Evolutionary conservation across 2,113 vertebrate species (phyloP).

Genomic region (Sitta europaea): DNA sequence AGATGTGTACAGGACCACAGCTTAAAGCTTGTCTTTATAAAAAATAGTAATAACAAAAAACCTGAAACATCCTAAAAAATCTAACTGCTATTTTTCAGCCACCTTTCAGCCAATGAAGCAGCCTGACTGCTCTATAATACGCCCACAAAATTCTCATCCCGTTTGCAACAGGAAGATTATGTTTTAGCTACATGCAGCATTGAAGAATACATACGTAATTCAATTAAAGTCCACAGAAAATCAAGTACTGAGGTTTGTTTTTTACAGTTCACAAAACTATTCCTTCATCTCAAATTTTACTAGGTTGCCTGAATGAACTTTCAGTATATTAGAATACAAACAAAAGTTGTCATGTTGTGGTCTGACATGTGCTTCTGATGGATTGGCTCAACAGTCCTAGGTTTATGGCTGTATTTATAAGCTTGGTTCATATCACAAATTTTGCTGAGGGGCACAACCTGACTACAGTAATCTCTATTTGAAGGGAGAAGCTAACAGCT

Average conservation of each 20-base stretch:
- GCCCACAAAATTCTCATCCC: background rate
- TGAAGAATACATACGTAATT: background rate
- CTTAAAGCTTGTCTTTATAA: background rate
- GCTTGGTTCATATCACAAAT: background rate
- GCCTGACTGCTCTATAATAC: background rate
- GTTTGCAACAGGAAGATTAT: background rate
- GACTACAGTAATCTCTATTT: rapidly evolving
- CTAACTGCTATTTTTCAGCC: background rate
- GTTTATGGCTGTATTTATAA: background rate
- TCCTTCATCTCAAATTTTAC: background rate
- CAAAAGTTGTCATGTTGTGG: background rate
- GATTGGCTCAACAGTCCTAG: background rate
- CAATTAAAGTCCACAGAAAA: background rate
- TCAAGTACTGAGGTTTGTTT: background rate
- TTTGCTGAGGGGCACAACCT: background rate
- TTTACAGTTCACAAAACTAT: background rate
- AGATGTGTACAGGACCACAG: background rate
- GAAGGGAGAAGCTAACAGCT: background rate
- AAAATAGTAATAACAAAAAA: background rate
- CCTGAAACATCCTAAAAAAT: background rate
- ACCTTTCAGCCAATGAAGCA: background rate
- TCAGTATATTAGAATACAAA: background rate
- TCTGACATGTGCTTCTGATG: background rate
- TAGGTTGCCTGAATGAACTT: background rate
- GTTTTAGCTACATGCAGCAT: background rate